Conservation (phyloP, 1,140 invertebrate species). For the Goniozus legneri region DNA sequence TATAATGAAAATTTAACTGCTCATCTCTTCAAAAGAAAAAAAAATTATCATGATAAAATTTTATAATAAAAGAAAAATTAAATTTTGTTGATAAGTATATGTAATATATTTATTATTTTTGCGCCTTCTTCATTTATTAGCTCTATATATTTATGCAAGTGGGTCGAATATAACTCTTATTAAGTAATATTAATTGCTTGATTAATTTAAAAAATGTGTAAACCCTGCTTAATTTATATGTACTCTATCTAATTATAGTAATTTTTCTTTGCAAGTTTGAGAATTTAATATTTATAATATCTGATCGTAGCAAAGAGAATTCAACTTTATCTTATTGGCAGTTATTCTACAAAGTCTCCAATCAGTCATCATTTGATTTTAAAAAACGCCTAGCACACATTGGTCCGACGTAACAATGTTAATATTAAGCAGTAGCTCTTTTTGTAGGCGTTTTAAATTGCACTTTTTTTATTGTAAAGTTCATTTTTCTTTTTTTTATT, state of each 20-base stretch:
- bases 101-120: conserved; percentile 8
- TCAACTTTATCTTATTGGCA: conserved; percentile 24
- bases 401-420: conserved; percentile 36
- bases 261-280: conserved; percentile 9
- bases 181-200: conserved; percentile 15
- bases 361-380: conserved; percentile 31
- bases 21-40: no score
- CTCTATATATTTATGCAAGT: not conserved
- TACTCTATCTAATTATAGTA: conserved; percentile 19
- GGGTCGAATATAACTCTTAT: conserved; percentile 4
- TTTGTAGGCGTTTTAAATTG: conserved; percentile 31
- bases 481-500: conserved; percentile 26
- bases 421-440: conserved; percentile 24
- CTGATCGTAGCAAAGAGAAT: conserved; percentile 14
- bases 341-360: conserved; percentile 30
- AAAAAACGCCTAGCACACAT: conserved; percentile 27
- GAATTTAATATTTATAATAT: conserved; percentile 8
- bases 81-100: conserved; percentile 7
- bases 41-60: conserved; percentile 8
- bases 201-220: conserved; percentile 24
- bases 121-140: not conserved
- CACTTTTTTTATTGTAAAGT: conserved; percentile 35
- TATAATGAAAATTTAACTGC: no score
- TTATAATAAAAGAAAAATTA: conserved; percentile 10
- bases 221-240: conserved; percentile 21